phyloP scores from a whole-genome alignment of 2,797 vertebrate genomes.

The Tachyglossus aculeatus region DNA sequence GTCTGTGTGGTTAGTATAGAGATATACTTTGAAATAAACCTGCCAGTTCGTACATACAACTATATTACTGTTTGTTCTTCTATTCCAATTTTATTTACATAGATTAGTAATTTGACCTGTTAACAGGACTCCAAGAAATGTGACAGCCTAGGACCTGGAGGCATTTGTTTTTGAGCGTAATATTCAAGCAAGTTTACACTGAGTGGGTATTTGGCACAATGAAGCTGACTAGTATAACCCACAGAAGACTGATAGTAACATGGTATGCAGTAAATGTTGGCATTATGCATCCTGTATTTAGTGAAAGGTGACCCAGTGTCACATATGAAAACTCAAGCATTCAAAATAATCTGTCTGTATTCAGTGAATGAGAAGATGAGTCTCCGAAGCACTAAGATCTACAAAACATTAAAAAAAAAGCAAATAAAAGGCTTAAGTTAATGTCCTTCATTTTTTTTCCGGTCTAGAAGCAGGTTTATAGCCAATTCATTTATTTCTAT shows the following conservation, averaged over 20 bases:
- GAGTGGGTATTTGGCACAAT: slow-evolving; percentile 27
- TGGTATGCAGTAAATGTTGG: neutral
- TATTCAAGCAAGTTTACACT: neutral
- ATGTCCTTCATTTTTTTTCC: too few species aligned
- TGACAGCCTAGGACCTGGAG: slow-evolving; percentile 13
- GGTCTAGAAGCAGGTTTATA: too few species aligned
- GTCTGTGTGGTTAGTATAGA: neutral
- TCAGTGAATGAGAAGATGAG: too few species aligned
- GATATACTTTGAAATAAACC: slow-evolving; percentile 5
- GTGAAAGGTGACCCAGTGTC: too few species aligned
- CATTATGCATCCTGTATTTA: slow-evolving; percentile 30
- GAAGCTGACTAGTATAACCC: slow-evolving; percentile 17
- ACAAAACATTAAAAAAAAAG: too few species aligned
- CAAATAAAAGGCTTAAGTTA: too few species aligned
- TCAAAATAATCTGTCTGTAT: too few species aligned
- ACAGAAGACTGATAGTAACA: slow-evolving; percentile 11
- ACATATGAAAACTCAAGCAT: too few species aligned
- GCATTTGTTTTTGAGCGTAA: neutral
- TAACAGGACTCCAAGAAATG: slow-evolving; percentile 26
- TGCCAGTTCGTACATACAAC: slow-evolving; percentile 1
- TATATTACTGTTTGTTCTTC: neutral
- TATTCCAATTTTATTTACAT: slow-evolving; percentile 23
- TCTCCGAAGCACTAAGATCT: too few species aligned
- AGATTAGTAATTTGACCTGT: slow-evolving; percentile 33
- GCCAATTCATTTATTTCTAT: too few species aligned